Evolutionary conservation across 1,140 invertebrate species (phyloP).

Genomic region (Dolichoris vasculosae): DNA sequence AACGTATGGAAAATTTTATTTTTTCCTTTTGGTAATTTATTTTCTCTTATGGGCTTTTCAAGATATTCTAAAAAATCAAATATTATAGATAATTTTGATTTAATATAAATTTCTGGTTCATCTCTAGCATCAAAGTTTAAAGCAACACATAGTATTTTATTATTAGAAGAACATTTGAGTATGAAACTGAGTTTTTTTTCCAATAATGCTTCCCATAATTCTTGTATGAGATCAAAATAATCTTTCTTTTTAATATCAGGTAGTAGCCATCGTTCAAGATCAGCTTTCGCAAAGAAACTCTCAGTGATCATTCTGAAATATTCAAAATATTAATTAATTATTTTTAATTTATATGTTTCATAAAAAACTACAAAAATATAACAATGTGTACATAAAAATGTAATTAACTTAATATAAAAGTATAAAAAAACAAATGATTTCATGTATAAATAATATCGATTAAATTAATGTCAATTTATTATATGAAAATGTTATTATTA

Average conservation of each 20-base stretch:
- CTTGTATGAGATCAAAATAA: conserved; percentile 80
- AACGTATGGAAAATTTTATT: conserved; percentile 87
- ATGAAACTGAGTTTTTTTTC: conserved; percentile 83
- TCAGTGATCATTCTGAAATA: conserved; percentile 84
- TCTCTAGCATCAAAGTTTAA: conserved; percentile 87
- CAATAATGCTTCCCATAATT: conserved; percentile 81
- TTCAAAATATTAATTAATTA: not conserved
- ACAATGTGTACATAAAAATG: no score
- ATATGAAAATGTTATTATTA: no score
- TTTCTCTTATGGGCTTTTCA: conserved; percentile 82
- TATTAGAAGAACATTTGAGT: conserved; percentile 71
- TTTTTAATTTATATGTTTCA: not conserved
- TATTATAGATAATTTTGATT: conserved; percentile 80
- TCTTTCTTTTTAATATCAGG: conserved; percentile 79
- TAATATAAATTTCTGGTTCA: conserved; percentile 82
- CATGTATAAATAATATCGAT: no score
- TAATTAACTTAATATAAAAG: no score
- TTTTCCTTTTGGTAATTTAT: conserved; percentile 78
- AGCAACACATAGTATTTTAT: conserved; percentile 78
- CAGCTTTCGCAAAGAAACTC: conserved; percentile 89
- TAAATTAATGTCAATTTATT: no score
- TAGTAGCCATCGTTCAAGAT: conserved; percentile 85
- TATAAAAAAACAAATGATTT: no score
- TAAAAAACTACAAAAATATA: no score
- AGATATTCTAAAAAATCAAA: conserved; percentile 87